Evolutionary conservation across 2,888 invertebrate species (phyloP), one percentile per base, ranked within the genome.

Genomic region (Sphaerophoria rueppellii): DNA sequence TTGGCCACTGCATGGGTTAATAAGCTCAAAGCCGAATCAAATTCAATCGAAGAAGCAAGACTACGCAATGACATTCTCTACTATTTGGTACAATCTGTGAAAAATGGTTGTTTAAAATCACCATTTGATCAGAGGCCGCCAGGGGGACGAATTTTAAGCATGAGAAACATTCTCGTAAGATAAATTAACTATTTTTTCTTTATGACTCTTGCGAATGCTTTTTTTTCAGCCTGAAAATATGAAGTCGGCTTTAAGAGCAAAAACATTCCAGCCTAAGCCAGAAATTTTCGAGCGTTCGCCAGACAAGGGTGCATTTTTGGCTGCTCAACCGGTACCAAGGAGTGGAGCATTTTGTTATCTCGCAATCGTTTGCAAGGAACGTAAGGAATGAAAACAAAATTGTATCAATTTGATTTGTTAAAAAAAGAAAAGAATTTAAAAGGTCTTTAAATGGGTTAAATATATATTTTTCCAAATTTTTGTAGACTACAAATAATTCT

Each of bases 331-430:
- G 4, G 92, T 93, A 4, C 94, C 93, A 1, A 91, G 93, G 86
- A 93, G 93, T 88, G 93, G 93, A 1, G 93, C 93, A 0, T 94
- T 94, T 89, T 93, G 93, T 88, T 94, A 94, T 88, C 89, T 94
- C 61, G 93, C 93, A 5, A 93, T 94, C 35, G 92, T 93, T 5
- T 91, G 90, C 81, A 88, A 87, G 76, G 86, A 88, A 14, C 48
- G 50, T 4, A 65, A 50, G 6, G 9, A 67, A 4, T 69, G 71
- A 9, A 55, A 14, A 6, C 16, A 4, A 48, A 11, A n/a, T 14
- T 32, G 4, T 6, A 7, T 67, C n/a, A 48, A 34, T 40, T 40
- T 6, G 6, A 9, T 40, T 40, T 40, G 40, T 40, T 14, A 50
- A 50, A n/a, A 50, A 50, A 50, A 24, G 24, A 24, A 24, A 24